phyloP scores from a whole-genome alignment of 2,888 invertebrate genomes.

The Patella ulyssiponensis region DNA sequence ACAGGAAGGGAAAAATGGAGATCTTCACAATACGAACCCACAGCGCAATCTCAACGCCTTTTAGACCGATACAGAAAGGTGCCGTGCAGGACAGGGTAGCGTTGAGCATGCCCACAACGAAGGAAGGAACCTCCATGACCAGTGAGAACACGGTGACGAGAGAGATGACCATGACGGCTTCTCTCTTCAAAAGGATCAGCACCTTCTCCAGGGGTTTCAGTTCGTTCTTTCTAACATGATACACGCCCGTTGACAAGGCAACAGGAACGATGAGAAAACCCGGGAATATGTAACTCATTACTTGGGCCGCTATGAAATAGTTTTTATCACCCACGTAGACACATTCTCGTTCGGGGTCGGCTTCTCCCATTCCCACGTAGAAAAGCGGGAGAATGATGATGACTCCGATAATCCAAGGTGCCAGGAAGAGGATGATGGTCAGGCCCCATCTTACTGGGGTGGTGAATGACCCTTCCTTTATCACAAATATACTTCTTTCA shows the following conservation, averaged over 20 bases:
- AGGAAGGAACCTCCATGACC: neutral
- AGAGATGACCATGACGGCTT: neutral
- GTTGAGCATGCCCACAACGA: neutral
- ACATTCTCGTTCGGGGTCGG: neutral
- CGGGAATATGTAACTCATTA: neutral
- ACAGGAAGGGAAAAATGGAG: neutral
- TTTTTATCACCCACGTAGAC: neutral
- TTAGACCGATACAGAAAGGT: neutral
- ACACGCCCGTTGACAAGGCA: neutral
- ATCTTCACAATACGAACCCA: slow-evolving; percentile 3
- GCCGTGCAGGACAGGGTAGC: neutral
- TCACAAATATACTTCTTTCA: slow-evolving; percentile 3
- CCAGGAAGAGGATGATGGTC: neutral
- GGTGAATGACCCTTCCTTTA: neutral
- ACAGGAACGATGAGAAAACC: neutral
- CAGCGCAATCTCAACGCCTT: neutral
- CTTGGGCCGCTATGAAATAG: neutral
- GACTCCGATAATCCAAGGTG: neutral
- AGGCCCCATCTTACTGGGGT: neutral
- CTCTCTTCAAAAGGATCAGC: neutral
- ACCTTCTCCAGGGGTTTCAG: neutral
- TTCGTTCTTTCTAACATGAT: slow-evolving; percentile 3
- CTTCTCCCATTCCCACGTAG: neutral
- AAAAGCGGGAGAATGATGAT: neutral
- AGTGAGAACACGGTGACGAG: neutral